These are phyloP conservation scores for Ligdia adustata DNA, from an alignment of 2,888 invertebrate genomes.

Conservation along the genomic window DNA sequence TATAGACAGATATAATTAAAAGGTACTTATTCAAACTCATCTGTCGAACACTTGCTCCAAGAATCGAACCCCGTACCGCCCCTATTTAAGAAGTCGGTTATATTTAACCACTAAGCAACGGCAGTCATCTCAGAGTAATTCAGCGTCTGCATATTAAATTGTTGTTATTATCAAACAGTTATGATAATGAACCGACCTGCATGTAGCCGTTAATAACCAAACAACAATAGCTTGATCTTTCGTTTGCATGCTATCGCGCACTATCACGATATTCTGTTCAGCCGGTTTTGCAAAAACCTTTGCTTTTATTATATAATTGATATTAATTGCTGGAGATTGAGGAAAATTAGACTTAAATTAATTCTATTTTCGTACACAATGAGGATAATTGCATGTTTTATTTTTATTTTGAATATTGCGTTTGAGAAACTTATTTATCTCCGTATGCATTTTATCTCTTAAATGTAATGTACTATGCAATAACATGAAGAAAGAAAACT, in stretches of 20 bases:
- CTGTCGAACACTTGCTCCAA: too few species aligned
- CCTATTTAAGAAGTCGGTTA: too few species aligned
- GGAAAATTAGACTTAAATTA: slow-evolving; percentile 8
- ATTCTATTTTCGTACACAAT: slow-evolving; percentile 1
- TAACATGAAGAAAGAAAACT: too few species aligned
- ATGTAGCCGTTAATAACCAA: slow-evolving; percentile 1
- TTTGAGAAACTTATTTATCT: too few species aligned
- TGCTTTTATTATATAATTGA: slow-evolving; percentile 20
- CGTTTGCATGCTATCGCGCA: slow-evolving; percentile 9
- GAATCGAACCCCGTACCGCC: too few species aligned
- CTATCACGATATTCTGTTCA: slow-evolving; percentile 4
- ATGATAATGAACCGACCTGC: slow-evolving; percentile 1
- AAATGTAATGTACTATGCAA: too few species aligned
- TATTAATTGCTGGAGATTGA: slow-evolving; percentile 13
- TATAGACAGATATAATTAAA: too few species aligned
- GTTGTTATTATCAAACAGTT: slow-evolving; percentile 1
- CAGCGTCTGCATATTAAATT: too few species aligned
- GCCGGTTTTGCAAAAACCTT: slow-evolving; percentile 8
- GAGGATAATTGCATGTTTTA: background rate
- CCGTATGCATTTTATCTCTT: too few species aligned
- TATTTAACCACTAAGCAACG: too few species aligned
- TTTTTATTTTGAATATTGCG: background rate
- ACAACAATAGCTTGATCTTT: slow-evolving; percentile 2
- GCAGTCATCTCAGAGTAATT: too few species aligned
- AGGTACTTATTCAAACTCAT: too few species aligned